Evolutionary conservation across 2,888 invertebrate genomes (phyloP).

Genomic region (Hirtodrosophila trivittata): DNA sequence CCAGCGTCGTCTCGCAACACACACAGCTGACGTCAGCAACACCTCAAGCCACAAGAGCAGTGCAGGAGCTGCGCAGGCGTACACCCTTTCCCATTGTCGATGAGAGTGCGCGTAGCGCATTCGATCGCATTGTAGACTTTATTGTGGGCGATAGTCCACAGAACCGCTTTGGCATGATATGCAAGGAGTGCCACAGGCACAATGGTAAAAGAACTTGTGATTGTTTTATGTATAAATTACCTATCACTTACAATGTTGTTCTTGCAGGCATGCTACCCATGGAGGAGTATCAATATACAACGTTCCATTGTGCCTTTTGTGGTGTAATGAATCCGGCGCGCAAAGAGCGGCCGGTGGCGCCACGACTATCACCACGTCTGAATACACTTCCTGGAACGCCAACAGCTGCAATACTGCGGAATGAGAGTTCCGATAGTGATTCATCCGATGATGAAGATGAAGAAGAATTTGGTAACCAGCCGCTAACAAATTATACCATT

Average conservation of each 20-base stretch:
- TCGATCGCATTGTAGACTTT: slow-evolving; percentile 96
- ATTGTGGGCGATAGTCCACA: slow-evolving; percentile 97
- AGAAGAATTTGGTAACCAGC: slow-evolving; percentile 40
- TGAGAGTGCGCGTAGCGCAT: slow-evolving; percentile 88
- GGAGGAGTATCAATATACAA: slow-evolving; percentile 89
- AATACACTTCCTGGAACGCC: slow-evolving; percentile 27
- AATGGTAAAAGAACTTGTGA: slow-evolving; percentile 88
- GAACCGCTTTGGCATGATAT: slow-evolving; percentile 97
- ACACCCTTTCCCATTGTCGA: slow-evolving; percentile 83
- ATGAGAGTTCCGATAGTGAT: slow-evolving; percentile 70
- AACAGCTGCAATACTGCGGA: slow-evolving; percentile 21
- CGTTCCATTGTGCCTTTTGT: slow-evolving; percentile 97
- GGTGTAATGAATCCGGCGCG: slow-evolving; percentile 93
- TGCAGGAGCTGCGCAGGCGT: slow-evolving; percentile 76
- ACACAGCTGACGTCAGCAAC: slow-evolving; percentile 30
- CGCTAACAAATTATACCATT: background rate
- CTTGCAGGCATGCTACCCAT: slow-evolving; percentile 88
- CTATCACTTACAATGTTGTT: background rate
- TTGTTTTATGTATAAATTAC: background rate
- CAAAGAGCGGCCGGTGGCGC: slow-evolving; percentile 92
- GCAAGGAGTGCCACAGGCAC: slow-evolving; percentile 94
- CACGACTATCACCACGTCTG: slow-evolving; percentile 80
- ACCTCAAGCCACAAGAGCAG: slow-evolving; percentile 34
- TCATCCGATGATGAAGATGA: slow-evolving; percentile 67
- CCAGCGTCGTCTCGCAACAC: slow-evolving; percentile 27